Percentiles rank a stretch among this genome's conserved stretches.
These are phyloP conservation scores for Vireo altiloquus DNA, from an alignment of 2,113 vertebrate species.

Conservation along the genomic window DNA sequence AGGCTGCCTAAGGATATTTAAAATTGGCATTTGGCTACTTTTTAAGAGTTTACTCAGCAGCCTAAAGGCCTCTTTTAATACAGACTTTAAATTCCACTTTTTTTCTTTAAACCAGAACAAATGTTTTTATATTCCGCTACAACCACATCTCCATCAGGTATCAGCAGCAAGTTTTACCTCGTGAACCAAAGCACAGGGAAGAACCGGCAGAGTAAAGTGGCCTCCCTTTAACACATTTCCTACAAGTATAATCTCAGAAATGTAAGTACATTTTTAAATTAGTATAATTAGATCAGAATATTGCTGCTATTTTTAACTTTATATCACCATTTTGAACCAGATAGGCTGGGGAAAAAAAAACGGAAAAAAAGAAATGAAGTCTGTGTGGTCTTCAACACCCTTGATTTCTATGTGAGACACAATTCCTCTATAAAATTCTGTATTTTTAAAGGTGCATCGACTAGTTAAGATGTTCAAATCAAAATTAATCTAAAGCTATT, in stretches of 20 bases:
- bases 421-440: neutral
- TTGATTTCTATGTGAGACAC: neutral
- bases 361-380: neutral
- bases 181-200: neutral
- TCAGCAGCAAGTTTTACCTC: neutral
- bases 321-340: neutral
- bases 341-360: neutral
- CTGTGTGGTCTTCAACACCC: neutral
- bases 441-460: neutral
- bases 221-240: neutral
- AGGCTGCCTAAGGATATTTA: constrained; percentile 30
- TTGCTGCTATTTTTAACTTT: neutral
- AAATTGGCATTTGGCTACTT: constrained; percentile 47
- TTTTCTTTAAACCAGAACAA: neutral
- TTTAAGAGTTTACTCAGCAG: constrained; percentile 6
- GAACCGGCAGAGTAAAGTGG: neutral
- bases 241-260: neutral
- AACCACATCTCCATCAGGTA: neutral
- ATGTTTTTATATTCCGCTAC: neutral
- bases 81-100: neutral
- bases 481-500: neutral
- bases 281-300: neutral
- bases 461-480: neutral
- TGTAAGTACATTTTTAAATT: neutral
- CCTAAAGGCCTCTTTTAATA: neutral